Evolutionary conservation across 2,888 invertebrate species (phyloP), one percentile per base, ranked within the genome.

Genomic region (Andrena praecox): DNA sequence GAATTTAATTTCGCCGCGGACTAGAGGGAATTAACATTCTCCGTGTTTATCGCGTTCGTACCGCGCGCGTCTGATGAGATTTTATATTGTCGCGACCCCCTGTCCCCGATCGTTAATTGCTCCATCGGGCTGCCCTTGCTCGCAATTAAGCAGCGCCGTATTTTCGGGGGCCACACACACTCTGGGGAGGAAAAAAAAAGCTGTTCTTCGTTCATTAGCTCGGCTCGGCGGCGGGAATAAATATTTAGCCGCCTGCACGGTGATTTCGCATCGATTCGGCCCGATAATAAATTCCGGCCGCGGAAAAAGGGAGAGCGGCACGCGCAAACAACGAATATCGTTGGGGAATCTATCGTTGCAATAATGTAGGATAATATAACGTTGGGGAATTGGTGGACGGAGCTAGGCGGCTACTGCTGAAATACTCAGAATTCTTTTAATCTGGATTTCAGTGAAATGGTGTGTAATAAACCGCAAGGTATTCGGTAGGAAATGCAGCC

Each of bases 1-100:
- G 82, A 90, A 89, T 89, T 89, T 86, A 89, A 90, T 89, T 89
- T 88, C 80, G 81, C 62, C 69, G 68, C 63, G 79, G 72, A 76
- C 77, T 81, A 71, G 64, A 59, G 80, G 70, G 70, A 83, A 87
- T 87, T 89, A 89, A 90, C 89, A 90, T 89, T 86, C 79, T 75
- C 80, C 82, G 68, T 89, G 87, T 90, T 90, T 90, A 89, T 88
- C 82, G 85, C 80, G 66, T 67, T 67, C 67, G 77, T 85, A 84
- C 84, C 87, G 79, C 81, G 64, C 60, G 16, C 42, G 16, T 42
- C 42, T 42, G 42, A 42, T 42, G 16, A 42, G 16, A 16, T 42
- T 42, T 42, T 42, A 82, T 86, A 73, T 69, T 54, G 72, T 87
- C 66, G 66, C 31, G 66, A 27, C 10, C 54, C 33, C 12, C 64